phyloP scores from a whole-genome alignment of 2,888 invertebrate species.

The Tetropium fuscum region DNA sequence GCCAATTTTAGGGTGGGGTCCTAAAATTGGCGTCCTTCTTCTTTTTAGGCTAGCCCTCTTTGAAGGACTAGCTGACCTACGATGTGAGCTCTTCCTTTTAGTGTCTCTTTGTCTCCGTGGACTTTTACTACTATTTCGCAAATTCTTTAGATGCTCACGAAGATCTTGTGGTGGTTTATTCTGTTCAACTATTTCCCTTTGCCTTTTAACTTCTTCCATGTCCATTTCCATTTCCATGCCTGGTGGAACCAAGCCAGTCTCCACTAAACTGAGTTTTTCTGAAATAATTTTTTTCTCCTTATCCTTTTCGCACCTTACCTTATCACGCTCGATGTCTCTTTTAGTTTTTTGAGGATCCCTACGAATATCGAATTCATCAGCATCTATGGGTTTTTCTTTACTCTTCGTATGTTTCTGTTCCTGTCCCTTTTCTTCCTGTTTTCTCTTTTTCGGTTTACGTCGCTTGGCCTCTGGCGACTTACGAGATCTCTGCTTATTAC shows the following conservation, averaged over 20 bases:
- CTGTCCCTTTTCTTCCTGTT: constrained; percentile 12
- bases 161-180: constrained; percentile 23
- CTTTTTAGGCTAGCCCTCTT: constrained; percentile 8
- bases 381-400: constrained; percentile 30
- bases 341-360: constrained; percentile 65
- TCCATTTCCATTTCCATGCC: constrained; percentile 66
- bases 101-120: constrained; percentile 3
- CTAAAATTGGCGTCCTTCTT: constrained; percentile 27
- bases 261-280: constrained; percentile 62
- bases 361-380: constrained; percentile 47
- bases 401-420: constrained; percentile 17
- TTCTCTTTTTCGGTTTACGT: constrained; percentile 1
- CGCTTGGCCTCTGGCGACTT: constrained; percentile 26
- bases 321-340: constrained; percentile 63
- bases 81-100: constrained; percentile 6
- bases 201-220: constrained; percentile 43
- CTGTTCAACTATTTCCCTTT: constrained; percentile 26
- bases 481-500: constrained; percentile 26
- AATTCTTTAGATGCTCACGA: constrained; percentile 21
- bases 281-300: constrained; percentile 62
- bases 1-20: neutral
- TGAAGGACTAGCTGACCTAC: neutral
- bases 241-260: constrained; percentile 66
- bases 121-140: constrained; percentile 31
- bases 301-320: constrained; percentile 62